Evolutionary conservation across 2,797 vertebrate genomes (phyloP).

Genomic region (Gambelia wislizenii): DNA sequence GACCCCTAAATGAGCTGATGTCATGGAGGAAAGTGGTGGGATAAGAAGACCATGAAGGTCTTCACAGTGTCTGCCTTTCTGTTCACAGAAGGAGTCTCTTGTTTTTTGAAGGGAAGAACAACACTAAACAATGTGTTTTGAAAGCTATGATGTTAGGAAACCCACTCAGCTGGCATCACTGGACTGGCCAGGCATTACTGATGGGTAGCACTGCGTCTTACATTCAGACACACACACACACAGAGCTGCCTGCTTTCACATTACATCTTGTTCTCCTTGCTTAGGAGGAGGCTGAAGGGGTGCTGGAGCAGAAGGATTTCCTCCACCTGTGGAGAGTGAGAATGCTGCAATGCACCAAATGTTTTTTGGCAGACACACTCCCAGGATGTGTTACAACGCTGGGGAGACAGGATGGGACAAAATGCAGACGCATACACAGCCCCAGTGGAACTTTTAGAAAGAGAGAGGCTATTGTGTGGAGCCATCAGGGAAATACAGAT

Average conservation of each 20-base stretch:
- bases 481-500: background rate
- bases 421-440: background rate
- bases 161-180: background rate
- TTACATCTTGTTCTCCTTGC: slow-evolving; percentile 25
- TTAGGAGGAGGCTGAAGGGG: background rate
- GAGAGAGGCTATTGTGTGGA: background rate
- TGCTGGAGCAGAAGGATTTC: slow-evolving; percentile 6
- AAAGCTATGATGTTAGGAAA: background rate
- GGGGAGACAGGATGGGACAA: slow-evolving; percentile 34
- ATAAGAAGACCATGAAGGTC: background rate
- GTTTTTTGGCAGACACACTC: slow-evolving; percentile 42
- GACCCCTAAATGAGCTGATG: background rate
- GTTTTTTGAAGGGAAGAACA: background rate
- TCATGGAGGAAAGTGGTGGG: background rate
- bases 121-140: background rate
- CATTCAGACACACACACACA: background rate
- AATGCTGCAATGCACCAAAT: slow-evolving; percentile 73
- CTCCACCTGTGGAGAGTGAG: background rate
- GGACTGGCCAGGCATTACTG: background rate
- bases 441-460: background rate
- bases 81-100: background rate
- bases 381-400: slow-evolving; percentile 20
- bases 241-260: background rate
- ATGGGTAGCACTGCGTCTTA: too few relatives aligned
- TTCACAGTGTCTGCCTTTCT: background rate